phyloP scores from a whole-genome alignment of 1,140 invertebrate genomes.

The Lepidurus packardi region DNA sequence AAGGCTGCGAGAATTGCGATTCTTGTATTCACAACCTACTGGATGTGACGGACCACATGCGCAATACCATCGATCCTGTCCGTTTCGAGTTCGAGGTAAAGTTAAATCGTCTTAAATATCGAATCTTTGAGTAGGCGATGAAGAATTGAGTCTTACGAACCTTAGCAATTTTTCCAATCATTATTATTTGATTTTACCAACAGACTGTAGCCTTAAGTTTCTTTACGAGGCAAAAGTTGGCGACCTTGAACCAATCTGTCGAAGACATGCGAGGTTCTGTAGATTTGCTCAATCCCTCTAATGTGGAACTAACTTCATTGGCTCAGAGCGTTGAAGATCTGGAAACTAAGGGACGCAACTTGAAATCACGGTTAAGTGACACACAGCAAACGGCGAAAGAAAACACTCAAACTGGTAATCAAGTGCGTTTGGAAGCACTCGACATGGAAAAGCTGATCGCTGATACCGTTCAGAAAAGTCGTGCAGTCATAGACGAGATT shows the following conservation, averaged over 20 bases:
- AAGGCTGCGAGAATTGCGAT: constrained; percentile 76
- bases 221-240: constrained; percentile 67
- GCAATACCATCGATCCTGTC: constrained; percentile 56
- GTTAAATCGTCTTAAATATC: not conserved
- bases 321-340: constrained; percentile 53
- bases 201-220: constrained; percentile 65
- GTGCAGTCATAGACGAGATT: constrained; percentile 58
- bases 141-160: not conserved
- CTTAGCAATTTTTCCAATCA: too few species aligned
- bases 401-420: constrained; percentile 39
- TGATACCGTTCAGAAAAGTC: constrained; percentile 40
- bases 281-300: constrained; percentile 56
- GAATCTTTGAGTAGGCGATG: constrained; percentile 18
- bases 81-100: constrained; percentile 61
- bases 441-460: constrained; percentile 44
- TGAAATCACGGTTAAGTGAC: constrained; percentile 53
- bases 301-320: constrained; percentile 57
- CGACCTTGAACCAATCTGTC: constrained; percentile 64
- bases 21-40: constrained; percentile 80
- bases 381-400: constrained; percentile 41
- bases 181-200: constrained; percentile 39
- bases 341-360: constrained; percentile 49
- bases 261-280: constrained; percentile 59
- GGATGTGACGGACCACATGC: constrained; percentile 74
- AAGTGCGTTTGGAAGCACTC: constrained; percentile 40